Evolutionary conservation across 2,797 vertebrate genomes (phyloP), one percentile per base, ranked within the genome.

Genomic region (Aldrovandia affinis): DNA sequence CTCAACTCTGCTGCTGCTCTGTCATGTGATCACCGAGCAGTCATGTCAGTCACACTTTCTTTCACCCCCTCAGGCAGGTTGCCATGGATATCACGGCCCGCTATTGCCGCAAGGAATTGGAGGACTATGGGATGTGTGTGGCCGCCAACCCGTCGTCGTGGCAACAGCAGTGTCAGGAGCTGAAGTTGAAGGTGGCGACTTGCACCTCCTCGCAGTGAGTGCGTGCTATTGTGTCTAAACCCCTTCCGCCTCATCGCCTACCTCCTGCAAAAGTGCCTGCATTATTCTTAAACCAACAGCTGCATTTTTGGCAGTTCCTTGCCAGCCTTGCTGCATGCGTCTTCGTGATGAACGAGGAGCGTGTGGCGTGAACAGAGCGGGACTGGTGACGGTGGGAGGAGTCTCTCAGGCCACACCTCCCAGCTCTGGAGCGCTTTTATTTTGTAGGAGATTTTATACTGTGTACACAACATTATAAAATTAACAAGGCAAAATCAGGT

Each of bases 141-240:
- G 92, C 95, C 0, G 93, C 95, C 81, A 96, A 97, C 84, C 97
- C 97, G 0, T 93, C 96, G 2, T 94, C 96, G 14, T 98, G 98
- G 97, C 98, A 98, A 82, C 92, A 93, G 12, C 95, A 95, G 55
- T 98, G 97, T 85, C 93, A 97, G 77, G 92, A 95, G 0, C 95
- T 97, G 15, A 98, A 98, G 90, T 88, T 97, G 86, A 95, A 95
- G 85, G 97, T 98, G 84, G 95, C 96, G 22, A 94, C 95, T 1
- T 99, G 98, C 88, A 97, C 97, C 15, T 97, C 97, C 20, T 95
- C 97, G 78, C 97, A 97, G 97, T 98, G 91, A 92, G 95, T 95
- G 20, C 28, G 57, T 80, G 65, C 4, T 7, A n/a, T n/a, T n/a
- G 36, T 36, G 30, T 9, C 55, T 22, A 20, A 18, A 33, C 15